Conservation (phyloP, 2,797 vertebrate species). For the Sarcophilus harrisii region DNA sequence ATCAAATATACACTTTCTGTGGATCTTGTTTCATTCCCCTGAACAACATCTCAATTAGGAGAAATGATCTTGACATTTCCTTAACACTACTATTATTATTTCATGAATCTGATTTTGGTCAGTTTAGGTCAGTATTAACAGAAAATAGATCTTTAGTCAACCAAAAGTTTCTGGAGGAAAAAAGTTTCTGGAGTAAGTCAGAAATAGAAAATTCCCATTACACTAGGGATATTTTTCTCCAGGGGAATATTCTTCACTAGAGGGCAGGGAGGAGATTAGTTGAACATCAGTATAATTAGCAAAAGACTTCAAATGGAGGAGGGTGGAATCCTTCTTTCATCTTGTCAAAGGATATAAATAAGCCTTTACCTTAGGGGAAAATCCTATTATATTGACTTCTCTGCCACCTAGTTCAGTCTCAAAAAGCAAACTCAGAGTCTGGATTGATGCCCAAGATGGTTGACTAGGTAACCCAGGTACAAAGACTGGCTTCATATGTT, state of each 20-base stretch:
- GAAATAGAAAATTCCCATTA: not conserved
- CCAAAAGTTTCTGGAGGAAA: too few species aligned
- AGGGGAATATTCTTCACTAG: not conserved
- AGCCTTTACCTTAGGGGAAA: too few species aligned
- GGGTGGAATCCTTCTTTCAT: not conserved
- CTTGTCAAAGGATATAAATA: not conserved
- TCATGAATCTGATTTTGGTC: too few species aligned
- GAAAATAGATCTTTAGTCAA: too few species aligned
- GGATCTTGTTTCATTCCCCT: not conserved
- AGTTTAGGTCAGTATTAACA: too few species aligned
- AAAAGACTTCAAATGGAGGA: not conserved
- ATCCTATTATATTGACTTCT: not conserved
- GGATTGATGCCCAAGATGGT: not conserved
- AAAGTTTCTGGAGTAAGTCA: too few species aligned
- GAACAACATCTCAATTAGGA: not conserved
- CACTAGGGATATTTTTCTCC: not conserved
- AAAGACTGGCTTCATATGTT: not conserved
- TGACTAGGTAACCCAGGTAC: not conserved
- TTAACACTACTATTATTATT: too few species aligned
- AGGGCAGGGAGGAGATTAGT: not conserved
- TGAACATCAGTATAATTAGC: not conserved
- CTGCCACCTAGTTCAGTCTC: not conserved
- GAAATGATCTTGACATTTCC: too few species aligned
- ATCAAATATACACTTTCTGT: not conserved
- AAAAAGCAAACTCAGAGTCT: not conserved